Evolutionary conservation across 2,888 invertebrate species (phyloP), one percentile per base, ranked within the genome.

Genomic region (Acrocyrtus sp.): DNA sequence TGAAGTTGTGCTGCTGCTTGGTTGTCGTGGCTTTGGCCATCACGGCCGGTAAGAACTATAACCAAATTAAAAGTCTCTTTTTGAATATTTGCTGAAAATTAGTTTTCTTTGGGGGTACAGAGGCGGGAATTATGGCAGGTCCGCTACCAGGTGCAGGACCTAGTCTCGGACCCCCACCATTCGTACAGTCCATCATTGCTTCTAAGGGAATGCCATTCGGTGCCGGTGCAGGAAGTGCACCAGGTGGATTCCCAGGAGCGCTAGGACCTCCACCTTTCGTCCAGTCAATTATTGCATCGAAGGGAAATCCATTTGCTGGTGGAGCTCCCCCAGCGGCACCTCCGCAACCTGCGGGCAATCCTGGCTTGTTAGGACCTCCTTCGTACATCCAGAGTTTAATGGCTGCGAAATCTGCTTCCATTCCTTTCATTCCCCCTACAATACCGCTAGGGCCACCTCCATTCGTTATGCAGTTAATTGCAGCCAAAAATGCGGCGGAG

Each of bases 401-500:
- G 2, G 74, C 74, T 10, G 69, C 74, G 15, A 74, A 74, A 26
- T 63, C 53, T 12, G 47, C 47, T 12, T 21, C 17, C n/a, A 53
- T 53, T n/a, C 74, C 74, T 10, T 74, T 74, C 39, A 27, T 70
- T 2, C 60, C 69, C 15, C 39, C 65, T 3, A 12, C 43, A 5
- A 54, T 70, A 5, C 56, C 70, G n/a, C 3, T 70, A 21, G 74
- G 74, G 50, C 69, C 70, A 17, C 74, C 74, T 24, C 63, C 70
- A 29, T 74, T 63, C 22, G 70, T 74, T 17, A 47, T 53, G 19
- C 67, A 74, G 21, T 43, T 74, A 12, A 74, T 74, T 54, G 67
- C 63, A 10, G 74, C 74, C 27, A 74, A 74, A 34, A 74, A 74
- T 53, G 74, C 74, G 0, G 74, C 74, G 12, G 68, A 62, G 15